Percentiles rank a stretch among this genome's conserved stretches.
phyloP scores from a whole-genome alignment of 2,797 vertebrate species.

The Channa striata region DNA sequence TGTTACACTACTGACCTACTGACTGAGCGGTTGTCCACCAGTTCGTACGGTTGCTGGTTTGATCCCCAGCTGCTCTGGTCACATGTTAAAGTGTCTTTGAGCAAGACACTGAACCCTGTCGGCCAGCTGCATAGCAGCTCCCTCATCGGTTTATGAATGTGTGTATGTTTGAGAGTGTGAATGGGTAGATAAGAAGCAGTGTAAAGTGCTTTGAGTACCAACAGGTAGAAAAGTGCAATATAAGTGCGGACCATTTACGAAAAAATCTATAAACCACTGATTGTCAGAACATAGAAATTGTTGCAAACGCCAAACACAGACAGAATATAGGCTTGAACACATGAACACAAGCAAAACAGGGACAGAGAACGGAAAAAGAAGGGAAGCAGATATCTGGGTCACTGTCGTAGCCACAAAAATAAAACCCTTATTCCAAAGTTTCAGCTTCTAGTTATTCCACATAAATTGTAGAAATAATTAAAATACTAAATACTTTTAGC shows the following conservation, averaged over 20 bases:
- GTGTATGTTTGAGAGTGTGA: too few relatives aligned
- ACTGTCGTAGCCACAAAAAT: conserved; percentile 17
- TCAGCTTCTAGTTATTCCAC: conserved; percentile 13
- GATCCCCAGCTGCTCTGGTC: too few relatives aligned
- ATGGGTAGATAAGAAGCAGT: too few relatives aligned
- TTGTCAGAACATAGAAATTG: conserved; percentile 23
- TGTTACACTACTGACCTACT: too few relatives aligned
- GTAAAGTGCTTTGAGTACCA: too few relatives aligned
- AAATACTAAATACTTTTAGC: conserved; percentile 21
- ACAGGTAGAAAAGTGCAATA: too few relatives aligned
- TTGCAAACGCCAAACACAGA: conserved; percentile 28
- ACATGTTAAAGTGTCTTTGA: too few relatives aligned
- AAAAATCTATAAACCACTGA: conserved; percentile 19
- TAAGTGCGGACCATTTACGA: too few relatives aligned
- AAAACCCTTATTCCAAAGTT: conserved; percentile 12
- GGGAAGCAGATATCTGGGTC: conserved; percentile 14
- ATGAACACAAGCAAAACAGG: conserved; percentile 30
- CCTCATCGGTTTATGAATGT: too few relatives aligned
- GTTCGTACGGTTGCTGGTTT: too few relatives aligned
- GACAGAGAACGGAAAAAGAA: background rate
- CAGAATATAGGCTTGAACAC: conserved; percentile 26
- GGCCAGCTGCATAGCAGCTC: too few relatives aligned
- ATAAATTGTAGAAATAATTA: conserved; percentile 9
- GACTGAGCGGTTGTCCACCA: too few relatives aligned
- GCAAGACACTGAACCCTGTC: conserved; percentile 6